phyloP scores from a whole-genome alignment of 1,140 invertebrate genomes.

The Dendrolimus kikuchii region DNA sequence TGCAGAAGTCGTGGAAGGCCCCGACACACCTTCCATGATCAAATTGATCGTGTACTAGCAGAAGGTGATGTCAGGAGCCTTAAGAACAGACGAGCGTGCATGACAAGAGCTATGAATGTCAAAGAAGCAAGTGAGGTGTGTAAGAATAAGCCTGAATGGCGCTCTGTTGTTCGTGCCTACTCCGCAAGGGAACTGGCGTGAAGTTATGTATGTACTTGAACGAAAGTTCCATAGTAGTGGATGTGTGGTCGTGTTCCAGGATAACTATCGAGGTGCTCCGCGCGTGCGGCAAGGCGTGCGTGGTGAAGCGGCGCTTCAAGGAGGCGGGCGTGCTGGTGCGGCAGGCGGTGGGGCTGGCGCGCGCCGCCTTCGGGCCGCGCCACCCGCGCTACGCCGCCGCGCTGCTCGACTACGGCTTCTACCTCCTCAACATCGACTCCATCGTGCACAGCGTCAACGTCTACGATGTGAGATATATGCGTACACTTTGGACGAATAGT shows the following conservation, averaged over 20 bases:
- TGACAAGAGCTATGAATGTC: no score
- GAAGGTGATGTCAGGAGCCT: no score
- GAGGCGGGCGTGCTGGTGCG: constrained; percentile 86
- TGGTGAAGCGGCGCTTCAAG: constrained; percentile 87
- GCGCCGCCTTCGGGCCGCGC: constrained; percentile 76
- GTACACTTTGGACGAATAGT: neutral
- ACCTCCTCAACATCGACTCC: constrained; percentile 90
- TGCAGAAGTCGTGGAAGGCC: no score
- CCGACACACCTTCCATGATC: no score
- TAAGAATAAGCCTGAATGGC: no score
- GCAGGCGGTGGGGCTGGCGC: constrained; percentile 84
- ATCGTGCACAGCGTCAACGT: constrained; percentile 86
- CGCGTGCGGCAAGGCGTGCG: constrained; percentile 88
- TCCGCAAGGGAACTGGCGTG: no score
- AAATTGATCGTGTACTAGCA: no score
- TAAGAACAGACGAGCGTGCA: no score
- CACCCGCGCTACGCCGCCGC: constrained; percentile 89
- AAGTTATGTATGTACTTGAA: neutral
- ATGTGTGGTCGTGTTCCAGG: constrained; percentile 32
- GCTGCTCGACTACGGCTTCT: constrained; percentile 91
- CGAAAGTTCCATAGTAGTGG: neutral
- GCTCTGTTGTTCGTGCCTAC: no score
- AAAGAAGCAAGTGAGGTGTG: no score
- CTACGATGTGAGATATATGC: constrained; percentile 83
- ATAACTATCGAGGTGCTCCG: constrained; percentile 85